Conservation (phyloP, 2,888 invertebrate genomes). For the Pterobdella sp. region DNA sequence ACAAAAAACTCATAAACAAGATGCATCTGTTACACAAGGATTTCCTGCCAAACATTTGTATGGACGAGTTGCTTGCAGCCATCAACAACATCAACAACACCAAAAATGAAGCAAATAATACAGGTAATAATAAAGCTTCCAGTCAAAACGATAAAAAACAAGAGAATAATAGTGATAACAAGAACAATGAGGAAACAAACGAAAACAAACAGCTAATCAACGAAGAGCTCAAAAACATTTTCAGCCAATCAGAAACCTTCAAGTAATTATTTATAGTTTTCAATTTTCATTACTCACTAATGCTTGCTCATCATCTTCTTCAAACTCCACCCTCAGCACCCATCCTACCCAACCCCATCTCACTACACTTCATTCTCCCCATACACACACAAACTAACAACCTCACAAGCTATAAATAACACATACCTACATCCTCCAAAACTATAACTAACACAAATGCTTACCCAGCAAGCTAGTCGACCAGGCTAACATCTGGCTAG, state of each 20-base stretch:
- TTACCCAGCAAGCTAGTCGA: slow-evolving; percentile 35
- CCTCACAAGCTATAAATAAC: neutral
- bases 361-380: neutral
- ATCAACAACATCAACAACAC: neutral
- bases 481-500: slow-evolving; percentile 38
- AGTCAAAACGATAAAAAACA: neutral
- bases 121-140: neutral
- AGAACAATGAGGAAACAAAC: neutral
- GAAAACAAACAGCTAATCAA: neutral
- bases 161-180: neutral
- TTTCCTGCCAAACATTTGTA: neutral
- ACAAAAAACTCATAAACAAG: neutral
- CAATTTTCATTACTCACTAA: neutral
- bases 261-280: neutral
- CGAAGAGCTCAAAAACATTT: neutral
- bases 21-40: neutral
- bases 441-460: too few species aligned
- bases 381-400: neutral
- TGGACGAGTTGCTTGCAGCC: neutral
- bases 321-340: neutral
- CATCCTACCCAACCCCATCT: slow-evolving; percentile 1
- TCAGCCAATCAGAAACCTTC: neutral
- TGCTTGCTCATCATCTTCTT: neutral
- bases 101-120: neutral
- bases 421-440: too few species aligned